Percentiles rank a stretch among this genome's conserved stretches.
Evolutionary conservation across 2,113 vertebrate species (phyloP).

Genomic region (Protobothrops mucrosquamatus): DNA sequence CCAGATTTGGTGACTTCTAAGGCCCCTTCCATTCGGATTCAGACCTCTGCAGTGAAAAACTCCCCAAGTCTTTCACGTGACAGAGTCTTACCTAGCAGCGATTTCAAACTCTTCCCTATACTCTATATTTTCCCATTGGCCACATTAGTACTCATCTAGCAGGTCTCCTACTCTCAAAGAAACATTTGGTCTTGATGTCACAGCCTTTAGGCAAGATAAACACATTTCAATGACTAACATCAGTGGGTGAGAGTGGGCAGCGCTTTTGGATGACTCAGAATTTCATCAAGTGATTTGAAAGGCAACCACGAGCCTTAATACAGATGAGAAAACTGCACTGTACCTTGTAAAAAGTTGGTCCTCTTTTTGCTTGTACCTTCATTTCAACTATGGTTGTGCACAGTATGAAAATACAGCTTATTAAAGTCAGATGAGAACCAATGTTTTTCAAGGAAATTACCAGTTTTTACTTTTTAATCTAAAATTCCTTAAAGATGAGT

Average conservation of each 20-base stretch:
- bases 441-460: not conserved
- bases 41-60: not conserved
- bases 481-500: not conserved
- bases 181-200: not conserved
- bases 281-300: not conserved
- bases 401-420: not conserved
- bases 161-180: not conserved
- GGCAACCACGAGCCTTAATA: not conserved
- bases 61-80: constrained; percentile 4
- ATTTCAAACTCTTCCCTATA: not conserved
- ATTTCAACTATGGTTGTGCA: not conserved
- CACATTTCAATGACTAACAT: not conserved
- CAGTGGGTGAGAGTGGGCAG: not conserved
- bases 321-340: not conserved
- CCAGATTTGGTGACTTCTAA: not conserved
- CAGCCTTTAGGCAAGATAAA: not conserved
- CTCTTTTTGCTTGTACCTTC: not conserved
- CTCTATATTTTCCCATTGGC: not conserved
- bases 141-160: not conserved
- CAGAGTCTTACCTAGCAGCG: not conserved
- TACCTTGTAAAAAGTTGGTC: not conserved
- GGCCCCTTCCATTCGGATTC: not conserved
- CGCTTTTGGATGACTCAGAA: not conserved
- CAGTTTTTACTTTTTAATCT: not conserved
- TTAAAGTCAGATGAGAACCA: not conserved